A percentile compares a stretch with the other conserved stretches of the same genome.
Conservation (phyloP, 2,113 vertebrate genomes). For the Alethe castanea region DNA sequence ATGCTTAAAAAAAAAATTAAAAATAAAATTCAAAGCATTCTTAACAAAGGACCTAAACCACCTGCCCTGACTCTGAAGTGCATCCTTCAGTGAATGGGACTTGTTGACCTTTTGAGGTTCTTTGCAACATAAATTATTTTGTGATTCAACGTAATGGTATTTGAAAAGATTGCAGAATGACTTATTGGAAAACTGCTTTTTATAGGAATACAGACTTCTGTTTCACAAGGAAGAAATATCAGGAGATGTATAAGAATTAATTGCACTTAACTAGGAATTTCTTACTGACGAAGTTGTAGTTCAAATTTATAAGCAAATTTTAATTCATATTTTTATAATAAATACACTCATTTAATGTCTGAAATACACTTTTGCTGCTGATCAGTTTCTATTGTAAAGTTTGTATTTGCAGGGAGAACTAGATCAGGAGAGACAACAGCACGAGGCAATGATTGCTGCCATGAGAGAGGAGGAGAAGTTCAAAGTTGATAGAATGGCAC, state of each 20-base stretch:
- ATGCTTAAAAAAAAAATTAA: not conserved
- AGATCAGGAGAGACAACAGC: slow-evolving; percentile 88
- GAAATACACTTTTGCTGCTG: slow-evolving; percentile 37
- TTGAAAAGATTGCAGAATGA: not conserved
- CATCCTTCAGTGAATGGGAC: not conserved
- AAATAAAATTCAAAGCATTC: not conserved
- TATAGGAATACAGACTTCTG: not conserved
- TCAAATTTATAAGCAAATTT: not conserved
- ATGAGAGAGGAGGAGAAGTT: slow-evolving; percentile 92
- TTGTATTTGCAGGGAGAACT: slow-evolving; percentile 83
- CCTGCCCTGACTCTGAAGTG: not conserved
- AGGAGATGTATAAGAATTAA: not conserved
- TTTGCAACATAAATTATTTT: not conserved
- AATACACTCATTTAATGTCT: not conserved
- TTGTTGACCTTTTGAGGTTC: not conserved
- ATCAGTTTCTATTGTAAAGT: slow-evolving; percentile 40
- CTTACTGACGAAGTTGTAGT: not conserved
- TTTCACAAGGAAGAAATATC: not conserved
- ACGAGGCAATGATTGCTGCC: slow-evolving; percentile 84
- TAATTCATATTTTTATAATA: not conserved
- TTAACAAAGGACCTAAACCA: not conserved
- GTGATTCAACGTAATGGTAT: not conserved
- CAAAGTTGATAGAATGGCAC: slow-evolving; percentile 91
- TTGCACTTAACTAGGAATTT: not conserved
- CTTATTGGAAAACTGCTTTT: not conserved